Base-by-base conservation (phyloP, 35 echinoderm and acorn worm species). In the Lytechinus variegatus region DNA sequence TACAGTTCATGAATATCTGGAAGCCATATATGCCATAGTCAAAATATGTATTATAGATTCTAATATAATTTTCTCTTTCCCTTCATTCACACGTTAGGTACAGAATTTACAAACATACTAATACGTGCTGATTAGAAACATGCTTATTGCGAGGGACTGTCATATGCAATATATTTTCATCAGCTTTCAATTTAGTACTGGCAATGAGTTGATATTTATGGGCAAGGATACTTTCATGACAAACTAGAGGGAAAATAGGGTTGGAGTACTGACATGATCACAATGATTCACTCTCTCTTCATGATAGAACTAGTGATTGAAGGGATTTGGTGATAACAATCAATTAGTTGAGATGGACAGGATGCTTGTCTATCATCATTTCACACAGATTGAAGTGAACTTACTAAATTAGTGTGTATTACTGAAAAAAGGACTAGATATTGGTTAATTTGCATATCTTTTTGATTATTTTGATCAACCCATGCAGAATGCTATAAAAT, bases 141-240 rank as follows among this genome's bases (percentile, higher is more conserved):
- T n/a, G 66, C 66, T 79, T 79, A 79, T 24, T 79, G 66, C 66
- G 19, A 79, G 66, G 28, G 7, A n/a, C 88, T 90, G 88, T 90
- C 88, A 29, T 52, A 90, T 90, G 9, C 27, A 44, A 90, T 90
- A 44, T n/a, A 51, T 29, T 90, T 54, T 90, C 52, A 54, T 90
- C 88, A 54, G 29, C n/a, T 90, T 54, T 54, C 88, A 90, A 90
- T 90, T 54, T 90, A 90, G 88, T 54, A 6, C 28, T 90, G 88
- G 88, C 88, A 90, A 52, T 90, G 88, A 90, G n/a, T 90, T 79
- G 66, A 24, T 24, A 12, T 79, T 79, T 24, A 79, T 24, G 19
- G 66, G 66, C 66, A 79, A 79, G 66, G 66, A 79, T 79, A 79
- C 66, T 79, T 79, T 79, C n/a, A 79, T 79, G 21, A 79, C n/a